Conservation (phyloP, 2,113 vertebrate genomes). For the Thamnophis sirtalis region DNA sequence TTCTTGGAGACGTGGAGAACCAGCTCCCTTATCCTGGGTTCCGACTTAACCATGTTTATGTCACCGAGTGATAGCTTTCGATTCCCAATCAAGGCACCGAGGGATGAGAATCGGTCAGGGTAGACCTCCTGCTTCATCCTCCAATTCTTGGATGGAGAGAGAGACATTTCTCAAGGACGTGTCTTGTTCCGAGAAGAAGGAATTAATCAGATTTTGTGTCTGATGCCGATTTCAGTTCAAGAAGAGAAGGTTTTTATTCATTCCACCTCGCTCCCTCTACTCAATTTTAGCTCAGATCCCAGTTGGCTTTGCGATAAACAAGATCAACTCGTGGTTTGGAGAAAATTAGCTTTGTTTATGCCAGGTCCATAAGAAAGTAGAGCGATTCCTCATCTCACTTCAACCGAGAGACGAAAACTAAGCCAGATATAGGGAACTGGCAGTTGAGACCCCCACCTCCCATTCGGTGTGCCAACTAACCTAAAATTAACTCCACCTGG, state of each 20-base stretch:
- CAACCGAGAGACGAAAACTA: neutral
- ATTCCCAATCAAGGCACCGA: neutral
- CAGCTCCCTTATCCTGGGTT: neutral
- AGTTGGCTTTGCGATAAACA: neutral
- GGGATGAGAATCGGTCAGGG: neutral
- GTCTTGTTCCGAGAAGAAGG: neutral
- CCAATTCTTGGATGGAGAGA: neutral
- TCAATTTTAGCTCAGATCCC: neutral
- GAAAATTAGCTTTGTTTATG: neutral
- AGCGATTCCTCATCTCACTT: neutral
- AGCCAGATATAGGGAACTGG: neutral
- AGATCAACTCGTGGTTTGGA: neutral
- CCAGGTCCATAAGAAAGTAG: neutral
- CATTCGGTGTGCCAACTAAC: neutral
- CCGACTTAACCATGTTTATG: neutral
- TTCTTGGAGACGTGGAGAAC: neutral
- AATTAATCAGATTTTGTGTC: neutral
- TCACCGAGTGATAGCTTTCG: too few species aligned
- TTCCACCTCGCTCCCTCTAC: neutral
- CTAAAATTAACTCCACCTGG: constrained; percentile 38
- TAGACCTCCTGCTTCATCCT: neutral
- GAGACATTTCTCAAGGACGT: neutral
- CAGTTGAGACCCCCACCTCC: neutral
- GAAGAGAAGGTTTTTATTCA: neutral
- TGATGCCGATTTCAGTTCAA: neutral